Evolutionary conservation across 2,113 vertebrate genomes (phyloP).

Genomic region (Anoplopoma fimbria): DNA sequence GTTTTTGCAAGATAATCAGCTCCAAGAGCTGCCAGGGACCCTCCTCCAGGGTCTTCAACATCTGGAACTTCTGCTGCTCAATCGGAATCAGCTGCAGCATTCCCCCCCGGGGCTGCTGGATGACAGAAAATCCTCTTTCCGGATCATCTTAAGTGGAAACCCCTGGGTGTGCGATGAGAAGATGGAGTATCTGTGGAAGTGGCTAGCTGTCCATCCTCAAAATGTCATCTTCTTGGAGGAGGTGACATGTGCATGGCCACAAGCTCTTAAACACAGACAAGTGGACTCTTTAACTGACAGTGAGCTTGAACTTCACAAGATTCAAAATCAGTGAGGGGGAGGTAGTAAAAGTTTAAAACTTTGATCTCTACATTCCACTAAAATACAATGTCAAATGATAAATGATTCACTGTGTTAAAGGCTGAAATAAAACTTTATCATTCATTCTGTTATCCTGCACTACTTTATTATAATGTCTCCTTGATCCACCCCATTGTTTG

Average conservation of each 20-base stretch:
- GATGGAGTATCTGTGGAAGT: constrained; percentile 75
- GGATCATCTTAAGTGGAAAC: constrained; percentile 80
- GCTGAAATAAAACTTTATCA: constrained; percentile 23
- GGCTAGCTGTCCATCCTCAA: constrained; percentile 67
- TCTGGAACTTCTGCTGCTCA: constrained; percentile 83
- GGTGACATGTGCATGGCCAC: constrained; percentile 77
- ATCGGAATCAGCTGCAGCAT: constrained; percentile 80
- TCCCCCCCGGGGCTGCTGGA: constrained; percentile 70
- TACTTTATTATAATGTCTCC: neutral
- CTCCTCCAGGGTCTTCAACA: constrained; percentile 75
- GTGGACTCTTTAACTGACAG: constrained; percentile 50
- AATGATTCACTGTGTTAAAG: neutral
- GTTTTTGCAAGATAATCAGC: constrained; percentile 84
- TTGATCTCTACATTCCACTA: neutral
- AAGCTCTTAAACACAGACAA: constrained; percentile 26
- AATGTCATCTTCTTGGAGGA: constrained; percentile 53
- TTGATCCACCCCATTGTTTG: constrained; percentile 1
- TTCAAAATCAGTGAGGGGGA: neutral
- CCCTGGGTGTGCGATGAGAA: constrained; percentile 86
- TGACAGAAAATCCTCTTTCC: constrained; percentile 62
- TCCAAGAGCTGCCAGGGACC: constrained; percentile 65
- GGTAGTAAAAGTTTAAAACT: neutral
- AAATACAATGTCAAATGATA: neutral
- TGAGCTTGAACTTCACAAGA: constrained; percentile 44
- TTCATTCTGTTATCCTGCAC: neutral